Conservation (phyloP, 1,140 invertebrate genomes). For the Pseudoatta argentina region DNA sequence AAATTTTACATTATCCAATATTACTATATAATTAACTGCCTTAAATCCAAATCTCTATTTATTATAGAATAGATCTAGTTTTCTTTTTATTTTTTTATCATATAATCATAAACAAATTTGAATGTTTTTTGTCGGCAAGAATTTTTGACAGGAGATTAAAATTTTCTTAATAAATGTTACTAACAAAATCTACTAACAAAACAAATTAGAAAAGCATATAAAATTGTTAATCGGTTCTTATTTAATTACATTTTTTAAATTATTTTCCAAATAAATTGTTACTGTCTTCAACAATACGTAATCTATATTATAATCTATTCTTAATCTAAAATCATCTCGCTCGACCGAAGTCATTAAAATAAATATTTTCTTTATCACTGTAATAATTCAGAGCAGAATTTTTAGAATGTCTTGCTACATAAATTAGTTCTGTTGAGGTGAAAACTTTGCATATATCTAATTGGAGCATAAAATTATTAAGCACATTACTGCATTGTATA, state of each 20-base stretch:
- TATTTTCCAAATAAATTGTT: neutral
- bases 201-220: neutral
- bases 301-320: neutral
- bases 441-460: neutral
- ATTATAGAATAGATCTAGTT: neutral
- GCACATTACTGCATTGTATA: conserved; percentile 1
- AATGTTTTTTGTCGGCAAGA: neutral
- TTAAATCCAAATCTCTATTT: neutral
- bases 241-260: neutral
- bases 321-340: neutral
- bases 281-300: neutral
- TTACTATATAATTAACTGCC: neutral
- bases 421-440: neutral
- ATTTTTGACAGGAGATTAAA: neutral
- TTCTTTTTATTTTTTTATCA: neutral
- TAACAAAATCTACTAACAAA: neutral
- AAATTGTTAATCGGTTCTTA: neutral
- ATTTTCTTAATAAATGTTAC: neutral
- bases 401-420: neutral
- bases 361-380: neutral
- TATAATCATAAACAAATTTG: neutral
- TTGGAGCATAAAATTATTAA: conserved; percentile 22
- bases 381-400: neutral
- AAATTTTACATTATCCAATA: neutral
- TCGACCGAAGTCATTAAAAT: neutral